A percentile compares a stretch with the other conserved stretches of the same genome.
phyloP scores from a whole-genome alignment of 1,140 invertebrate species.

The Heliothis virescens region DNA sequence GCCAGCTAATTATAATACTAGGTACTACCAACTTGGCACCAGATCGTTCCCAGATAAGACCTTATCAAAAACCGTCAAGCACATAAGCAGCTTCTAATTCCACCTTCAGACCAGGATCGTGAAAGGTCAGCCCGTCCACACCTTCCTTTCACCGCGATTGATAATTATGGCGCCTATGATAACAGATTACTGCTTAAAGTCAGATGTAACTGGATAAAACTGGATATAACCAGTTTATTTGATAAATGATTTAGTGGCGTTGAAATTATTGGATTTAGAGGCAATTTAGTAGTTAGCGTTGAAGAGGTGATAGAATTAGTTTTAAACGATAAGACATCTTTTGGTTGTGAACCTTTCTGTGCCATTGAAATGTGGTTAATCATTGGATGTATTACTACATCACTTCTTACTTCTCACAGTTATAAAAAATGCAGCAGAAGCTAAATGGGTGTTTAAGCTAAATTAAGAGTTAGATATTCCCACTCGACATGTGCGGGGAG shows the following conservation, averaged over 20 bases:
- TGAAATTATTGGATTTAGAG: background rate
- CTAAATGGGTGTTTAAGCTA: too few relatives aligned
- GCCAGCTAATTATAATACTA: too few relatives aligned
- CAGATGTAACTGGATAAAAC: background rate
- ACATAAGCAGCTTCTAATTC: conserved; percentile 19
- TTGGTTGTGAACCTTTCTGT: background rate
- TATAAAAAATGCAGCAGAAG: too few relatives aligned
- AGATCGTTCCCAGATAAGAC: conserved; percentile 1
- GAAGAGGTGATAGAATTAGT: background rate
- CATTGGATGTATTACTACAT: too few relatives aligned
- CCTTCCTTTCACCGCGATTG: conserved; percentile 33
- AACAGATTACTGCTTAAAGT: conserved; percentile 27
- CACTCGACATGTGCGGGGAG: too few relatives aligned
- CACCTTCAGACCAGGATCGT: conserved; percentile 30
- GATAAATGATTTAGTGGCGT: conserved; percentile 21
- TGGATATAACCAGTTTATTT: conserved; percentile 18
- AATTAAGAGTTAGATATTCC: too few relatives aligned
- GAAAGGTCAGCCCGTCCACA: conserved; percentile 32
- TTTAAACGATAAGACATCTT: background rate
- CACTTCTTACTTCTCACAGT: too few relatives aligned
- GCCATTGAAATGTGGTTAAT: too few relatives aligned
- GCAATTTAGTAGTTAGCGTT: background rate
- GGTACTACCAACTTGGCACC: background rate
- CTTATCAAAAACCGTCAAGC: conserved; percentile 4
- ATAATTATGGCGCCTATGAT: conserved; percentile 41